Evolutionary conservation across 2,888 invertebrate genomes (phyloP), one percentile per base, ranked within the genome.

Genomic region (Nomada ferruginata): DNA sequence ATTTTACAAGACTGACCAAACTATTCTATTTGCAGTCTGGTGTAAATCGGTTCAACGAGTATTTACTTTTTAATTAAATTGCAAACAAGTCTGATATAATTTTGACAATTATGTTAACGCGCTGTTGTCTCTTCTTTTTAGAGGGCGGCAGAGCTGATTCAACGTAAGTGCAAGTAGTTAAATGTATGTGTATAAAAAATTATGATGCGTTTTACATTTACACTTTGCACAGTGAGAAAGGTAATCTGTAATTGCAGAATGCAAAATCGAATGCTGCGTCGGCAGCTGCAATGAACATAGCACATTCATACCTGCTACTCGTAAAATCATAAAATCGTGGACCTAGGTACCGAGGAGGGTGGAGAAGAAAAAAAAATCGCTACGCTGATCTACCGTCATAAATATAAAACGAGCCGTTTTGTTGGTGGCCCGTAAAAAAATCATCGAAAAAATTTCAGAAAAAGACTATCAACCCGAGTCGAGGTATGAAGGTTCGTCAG

Each of bases 331-430:
- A 72, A 85, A 78, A 66, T 61, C 59, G 53, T 36, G 47, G 23
- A 42, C 20, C 42, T 10, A 18, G 1, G 11, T 2, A 50, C 18
- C 7, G 47, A 15, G 13, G 20, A 18, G 59, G 44, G 2, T 13
- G 9, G n/a, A 44, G 2, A 0, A 11, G 7, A 26, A 29, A 55
- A 65, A 75, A 75, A 82, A 80, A 70, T 68, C 20, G 57, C 74
- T 50, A 64, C 81, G 84, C 88, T 92, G 88, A 91, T 92, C 90
- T 90, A 83, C 86, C 83, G 86, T 74, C 89, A 88, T 91, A 92
- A 92, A 92, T 84, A 85, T 86, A 86, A 90, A 92, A 89, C 72
- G 88, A 89, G 76, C 44, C 78, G 87, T 89, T 91, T 91, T 91
- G 90, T 90, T 69, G 72, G 69, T 72, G 82, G 70, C 82, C 82